These are phyloP conservation scores for Radopholus similis DNA, from an alignment of 1,140 invertebrate species.

Conservation along the genomic window DNA sequence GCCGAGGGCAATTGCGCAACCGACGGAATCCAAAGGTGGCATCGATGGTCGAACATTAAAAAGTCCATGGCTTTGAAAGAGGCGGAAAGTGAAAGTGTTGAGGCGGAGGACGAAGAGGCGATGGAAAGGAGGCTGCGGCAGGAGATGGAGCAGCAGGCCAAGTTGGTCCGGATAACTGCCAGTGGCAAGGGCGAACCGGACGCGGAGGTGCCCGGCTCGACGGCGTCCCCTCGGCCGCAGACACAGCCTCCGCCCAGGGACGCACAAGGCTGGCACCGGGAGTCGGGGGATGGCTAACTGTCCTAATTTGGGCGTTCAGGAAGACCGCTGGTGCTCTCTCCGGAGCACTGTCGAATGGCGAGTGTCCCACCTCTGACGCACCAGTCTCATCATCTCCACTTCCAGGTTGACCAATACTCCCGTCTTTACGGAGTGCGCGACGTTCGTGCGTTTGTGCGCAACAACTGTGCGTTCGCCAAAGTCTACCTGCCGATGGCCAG, in stretches of 20 bases:
- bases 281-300: neutral
- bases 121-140: neutral
- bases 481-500: slow-evolving; percentile 56
- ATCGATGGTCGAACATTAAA: too few species aligned
- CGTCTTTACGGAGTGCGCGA: slow-evolving; percentile 46
- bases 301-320: slow-evolving; percentile 1
- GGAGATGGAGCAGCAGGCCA: neutral
- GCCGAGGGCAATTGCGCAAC: too few species aligned
- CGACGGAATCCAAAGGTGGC: too few species aligned
- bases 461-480: slow-evolving; percentile 54
- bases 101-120: neutral
- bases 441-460: slow-evolving; percentile 42
- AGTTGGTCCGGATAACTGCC: slow-evolving; percentile 8
- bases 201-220: slow-evolving; percentile 2
- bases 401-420: slow-evolving; percentile 48
- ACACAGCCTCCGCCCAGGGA: neutral
- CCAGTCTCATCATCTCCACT: neutral
- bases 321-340: slow-evolving; percentile 41
- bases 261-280: neutral
- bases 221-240: slow-evolving; percentile 20
- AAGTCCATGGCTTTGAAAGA: neutral
- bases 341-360: slow-evolving; percentile 45
- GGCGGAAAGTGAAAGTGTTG: neutral
- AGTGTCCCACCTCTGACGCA: neutral
- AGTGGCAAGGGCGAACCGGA: slow-evolving; percentile 14